Base-by-base conservation (phyloP, 1,140 invertebrate genomes). In the Drosophila setifemur region DNA sequence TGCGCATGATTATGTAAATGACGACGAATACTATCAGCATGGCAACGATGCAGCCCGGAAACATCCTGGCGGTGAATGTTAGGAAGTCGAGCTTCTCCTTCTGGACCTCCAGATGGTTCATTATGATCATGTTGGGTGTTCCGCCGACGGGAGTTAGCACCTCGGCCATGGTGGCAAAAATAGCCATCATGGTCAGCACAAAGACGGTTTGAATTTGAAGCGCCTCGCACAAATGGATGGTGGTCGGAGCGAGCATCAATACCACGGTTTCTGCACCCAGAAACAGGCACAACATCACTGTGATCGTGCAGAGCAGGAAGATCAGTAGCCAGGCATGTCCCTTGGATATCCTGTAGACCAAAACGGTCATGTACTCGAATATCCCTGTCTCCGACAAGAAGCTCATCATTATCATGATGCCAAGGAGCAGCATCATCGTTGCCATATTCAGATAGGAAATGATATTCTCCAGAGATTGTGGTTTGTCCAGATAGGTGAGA, bases 231-330 rank as follows among this genome's bases (percentile, higher is more conserved):
- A 98, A 89, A 58, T 96, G 92, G n/a, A 97, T 97, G 0, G 95
- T 96, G 0, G 97, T 94, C 0, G 96, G 96, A n/a, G 96, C 96
- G 92, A 97, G 94, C 0, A 97, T 91, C 2, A 98, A 89, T 4
- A 97, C 93, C 0, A 96, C 97, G 0, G 96, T 97, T 1, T 97
- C 96, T 87, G 97, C 97, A 88, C 97, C 96, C 29, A 97, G 86
- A 70, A 97, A 94, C 0, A 95, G 95, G 0, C 96, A 96, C 1
- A 97, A 73, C 0, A 96, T 21, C 0, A 94, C 95, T 0, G 96
- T 95, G 71, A 97, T 94, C 1, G 95, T 85, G 78, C 95, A 96
- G 0, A 98, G 90, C 0, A 94, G 92, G 9, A 94, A 95, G 2
- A 97, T 93, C 0, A 97, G 89, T 0, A 95, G 94, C 96, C 96